Base-by-base conservation (phyloP, 2,797 vertebrate species). In the Anableps anableps region DNA sequence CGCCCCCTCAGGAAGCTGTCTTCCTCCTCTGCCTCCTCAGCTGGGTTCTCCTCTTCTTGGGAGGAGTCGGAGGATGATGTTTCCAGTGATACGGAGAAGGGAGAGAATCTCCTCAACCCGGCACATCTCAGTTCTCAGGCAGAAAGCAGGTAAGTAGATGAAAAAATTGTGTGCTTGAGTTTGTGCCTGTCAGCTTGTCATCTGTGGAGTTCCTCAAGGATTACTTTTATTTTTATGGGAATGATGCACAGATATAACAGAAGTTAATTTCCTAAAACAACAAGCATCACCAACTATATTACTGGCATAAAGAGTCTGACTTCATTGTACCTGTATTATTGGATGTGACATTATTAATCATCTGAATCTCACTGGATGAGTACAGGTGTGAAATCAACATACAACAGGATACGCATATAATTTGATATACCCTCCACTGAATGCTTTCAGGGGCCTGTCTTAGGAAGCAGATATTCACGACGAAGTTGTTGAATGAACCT, bases 61-160 rank as follows among this genome's bases (percentile, higher is more conserved):
- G 99, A 99, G 70, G 99, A 99, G 88, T 99, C 99, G 0, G 98
- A 99, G 89, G 99, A 99, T 72, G 99, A 99, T 83, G 96, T 99
- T 74, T 99, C 98, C 91, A 99, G 98, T 0, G 99, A 99, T 74
- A 96, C 97, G 0, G 99, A 99, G 87, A 97, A 96, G 55, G 95
- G 95, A 9, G 93, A 97, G 77, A 96, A 97, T 79, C 96, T 96
- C 73, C 96, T 97, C 80, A 96, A 95, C 55, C 95, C 97, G 0
- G 96, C 96, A 14, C 95, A 96, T 82, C 95, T 99, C 76, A 97
- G 95, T 83, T 97, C 98, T 3, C n/a, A 93, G 97, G 87, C 97
- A 98, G 94, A 97, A 94, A 95, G 99, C 99, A n/a, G 87, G 99
- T 99, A 88, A 99, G 98, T 97, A 43, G 19, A 62, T 45, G 26